Evolutionary conservation across 2,113 vertebrate genomes (phyloP).

Genomic region (western clawed frog (Xenopus tropicalis)): DNA sequence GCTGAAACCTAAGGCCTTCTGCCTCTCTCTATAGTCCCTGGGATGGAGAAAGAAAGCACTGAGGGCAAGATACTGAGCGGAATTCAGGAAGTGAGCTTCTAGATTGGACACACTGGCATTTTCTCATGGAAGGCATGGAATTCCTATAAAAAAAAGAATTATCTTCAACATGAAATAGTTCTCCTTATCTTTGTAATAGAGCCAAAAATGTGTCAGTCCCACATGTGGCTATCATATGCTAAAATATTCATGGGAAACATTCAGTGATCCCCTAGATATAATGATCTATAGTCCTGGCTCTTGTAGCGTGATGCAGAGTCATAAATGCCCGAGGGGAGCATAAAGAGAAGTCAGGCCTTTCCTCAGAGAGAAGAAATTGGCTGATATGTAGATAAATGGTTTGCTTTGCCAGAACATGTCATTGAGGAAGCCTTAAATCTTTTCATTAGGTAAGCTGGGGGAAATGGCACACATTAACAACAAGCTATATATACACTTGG

Average conservation of each 20-base stretch:
- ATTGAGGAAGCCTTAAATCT: too few species aligned
- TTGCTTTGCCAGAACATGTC: too few species aligned
- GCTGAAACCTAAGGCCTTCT: constrained; percentile 51
- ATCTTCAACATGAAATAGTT: constrained; percentile 8
- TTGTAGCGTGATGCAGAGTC: constrained; percentile 7
- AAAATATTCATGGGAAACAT: constrained; percentile 32
- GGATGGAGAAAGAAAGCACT: constrained; percentile 36
- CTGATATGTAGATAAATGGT: too few species aligned
- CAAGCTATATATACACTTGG: too few species aligned
- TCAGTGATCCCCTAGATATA: constrained; percentile 2
- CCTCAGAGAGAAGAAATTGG: too few species aligned
- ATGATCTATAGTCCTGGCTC: constrained; percentile 21
- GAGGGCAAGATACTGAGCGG: constrained; percentile 10
- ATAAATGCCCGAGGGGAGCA: constrained; percentile 11
- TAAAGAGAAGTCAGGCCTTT: constrained; percentile 14
- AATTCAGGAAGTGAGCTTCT: constrained; percentile 35
- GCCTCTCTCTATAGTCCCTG: constrained; percentile 44
- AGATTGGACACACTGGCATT: constrained; percentile 31
- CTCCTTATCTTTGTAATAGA: constrained; percentile 24
- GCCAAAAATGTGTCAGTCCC: constrained; percentile 31
- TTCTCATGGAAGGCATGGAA: constrained; percentile 29
- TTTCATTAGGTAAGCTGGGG: too few species aligned
- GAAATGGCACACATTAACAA: too few species aligned
- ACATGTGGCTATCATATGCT: constrained; percentile 39
- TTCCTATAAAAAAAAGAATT: constrained; percentile 5